phyloP scores from a whole-genome alignment of 2,888 invertebrate species.

The Drosophila sordidapex region DNA sequence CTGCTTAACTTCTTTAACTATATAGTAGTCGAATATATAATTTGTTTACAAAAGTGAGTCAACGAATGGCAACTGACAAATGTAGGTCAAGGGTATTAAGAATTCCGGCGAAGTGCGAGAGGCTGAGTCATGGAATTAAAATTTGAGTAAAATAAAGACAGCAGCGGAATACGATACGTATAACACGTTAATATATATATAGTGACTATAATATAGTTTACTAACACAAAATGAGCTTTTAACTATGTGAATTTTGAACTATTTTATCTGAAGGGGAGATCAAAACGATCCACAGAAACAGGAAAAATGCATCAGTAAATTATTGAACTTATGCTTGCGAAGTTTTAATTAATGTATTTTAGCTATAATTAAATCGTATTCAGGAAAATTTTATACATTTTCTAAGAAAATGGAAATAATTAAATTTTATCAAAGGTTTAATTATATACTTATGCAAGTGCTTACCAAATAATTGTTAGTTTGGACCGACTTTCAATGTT shows the following conservation, averaged over 20 bases:
- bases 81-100: not conserved
- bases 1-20: not conserved
- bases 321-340: not conserved
- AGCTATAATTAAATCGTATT: not conserved
- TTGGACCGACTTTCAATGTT: not conserved
- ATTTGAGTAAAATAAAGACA: not conserved
- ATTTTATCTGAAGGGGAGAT: not conserved
- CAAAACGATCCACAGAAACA: accelerated
- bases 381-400: not conserved
- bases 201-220: not conserved
- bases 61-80: not conserved
- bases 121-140: slow-evolving; percentile 43
- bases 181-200: not conserved
- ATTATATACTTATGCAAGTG: not conserved
- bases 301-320: not conserved
- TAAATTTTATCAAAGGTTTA: not conserved
- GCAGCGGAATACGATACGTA: not conserved
- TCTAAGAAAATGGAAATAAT: not conserved
- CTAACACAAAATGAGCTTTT: not conserved
- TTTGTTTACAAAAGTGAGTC: not conserved
- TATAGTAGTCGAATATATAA: not conserved
- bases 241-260: not conserved
- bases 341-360: not conserved
- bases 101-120: slow-evolving; percentile 10
- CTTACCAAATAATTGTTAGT: not conserved